A percentile compares a stretch with the other conserved stretches of the same genome.
Conservation (phyloP, 2,797 vertebrate genomes). For the Alectoris magna region DNA sequence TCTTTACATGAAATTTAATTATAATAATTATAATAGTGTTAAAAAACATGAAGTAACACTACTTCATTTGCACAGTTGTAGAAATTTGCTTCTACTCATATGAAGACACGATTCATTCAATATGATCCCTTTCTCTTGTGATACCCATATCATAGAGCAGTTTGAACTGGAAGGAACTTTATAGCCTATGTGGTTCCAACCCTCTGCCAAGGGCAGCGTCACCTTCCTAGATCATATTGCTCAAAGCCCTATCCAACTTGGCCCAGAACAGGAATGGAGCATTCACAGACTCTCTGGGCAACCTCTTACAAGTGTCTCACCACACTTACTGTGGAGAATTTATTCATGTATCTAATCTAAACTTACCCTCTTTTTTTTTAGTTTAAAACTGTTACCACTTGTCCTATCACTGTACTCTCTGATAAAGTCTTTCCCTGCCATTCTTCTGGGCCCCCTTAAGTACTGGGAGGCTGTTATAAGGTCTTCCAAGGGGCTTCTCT, state of each 20-base stretch:
- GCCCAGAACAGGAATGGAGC: neutral
- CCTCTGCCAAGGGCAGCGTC: neutral
- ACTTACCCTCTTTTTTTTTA: neutral
- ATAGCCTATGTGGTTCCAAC: neutral
- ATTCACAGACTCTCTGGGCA: neutral
- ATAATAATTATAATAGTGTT: neutral
- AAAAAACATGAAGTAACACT: neutral
- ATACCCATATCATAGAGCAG: neutral
- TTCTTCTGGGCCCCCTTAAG: neutral
- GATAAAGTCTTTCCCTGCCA: neutral
- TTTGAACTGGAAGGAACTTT: neutral
- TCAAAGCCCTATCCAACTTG: neutral
- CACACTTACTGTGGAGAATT: neutral
- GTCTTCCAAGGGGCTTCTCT: neutral
- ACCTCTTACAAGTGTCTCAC: neutral
- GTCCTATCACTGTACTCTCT: neutral
- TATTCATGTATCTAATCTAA: neutral
- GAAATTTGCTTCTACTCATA: neutral
- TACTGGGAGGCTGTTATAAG: neutral
- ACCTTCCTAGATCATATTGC: neutral
- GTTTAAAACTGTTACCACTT: neutral
- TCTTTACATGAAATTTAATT: neutral
- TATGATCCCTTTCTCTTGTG: neutral
- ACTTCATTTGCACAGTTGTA: neutral
- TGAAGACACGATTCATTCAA: neutral